phyloP scores from a whole-genome alignment of 2,888 invertebrate species.

The Uropetala carovei region DNA sequence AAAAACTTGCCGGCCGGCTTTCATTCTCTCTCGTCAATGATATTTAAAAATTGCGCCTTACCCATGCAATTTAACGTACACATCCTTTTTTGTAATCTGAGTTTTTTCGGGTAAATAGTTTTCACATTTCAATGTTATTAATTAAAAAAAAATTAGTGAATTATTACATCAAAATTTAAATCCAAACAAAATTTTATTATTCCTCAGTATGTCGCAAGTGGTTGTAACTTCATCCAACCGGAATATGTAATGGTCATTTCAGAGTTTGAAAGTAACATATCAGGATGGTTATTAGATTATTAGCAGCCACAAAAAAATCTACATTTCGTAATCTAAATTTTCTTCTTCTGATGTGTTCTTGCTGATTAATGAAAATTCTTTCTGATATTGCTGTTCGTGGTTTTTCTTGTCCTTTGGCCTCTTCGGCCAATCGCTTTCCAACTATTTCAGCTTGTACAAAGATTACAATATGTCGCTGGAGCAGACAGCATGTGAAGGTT shows the following conservation, averaged over 20 bases:
- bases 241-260: conserved; percentile 60
- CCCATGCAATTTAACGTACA: background rate
- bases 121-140: background rate
- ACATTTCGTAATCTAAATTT: conserved; percentile 35
- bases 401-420: conserved; percentile 59
- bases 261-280: conserved; percentile 30
- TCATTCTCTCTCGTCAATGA: no score
- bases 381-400: conserved; percentile 37
- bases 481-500: conserved; percentile 95
- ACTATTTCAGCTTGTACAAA: conserved; percentile 63
- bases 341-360: conserved; percentile 27
- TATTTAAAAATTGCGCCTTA: conserved; percentile 29
- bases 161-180: background rate
- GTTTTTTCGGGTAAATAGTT: background rate
- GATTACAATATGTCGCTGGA: conserved; percentile 84
- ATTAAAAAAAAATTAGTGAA: background rate
- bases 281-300: conserved; percentile 43
- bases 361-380: conserved; percentile 37
- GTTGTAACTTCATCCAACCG: conserved; percentile 45
- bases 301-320: background rate
- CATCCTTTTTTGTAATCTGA: background rate
- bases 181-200: background rate
- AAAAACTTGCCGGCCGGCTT: no score
- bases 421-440: conserved; percentile 60
- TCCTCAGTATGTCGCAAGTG: background rate